Conservation (phyloP, 64 coral and sea anemone species). For the Stichodactyla helianthus region DNA sequence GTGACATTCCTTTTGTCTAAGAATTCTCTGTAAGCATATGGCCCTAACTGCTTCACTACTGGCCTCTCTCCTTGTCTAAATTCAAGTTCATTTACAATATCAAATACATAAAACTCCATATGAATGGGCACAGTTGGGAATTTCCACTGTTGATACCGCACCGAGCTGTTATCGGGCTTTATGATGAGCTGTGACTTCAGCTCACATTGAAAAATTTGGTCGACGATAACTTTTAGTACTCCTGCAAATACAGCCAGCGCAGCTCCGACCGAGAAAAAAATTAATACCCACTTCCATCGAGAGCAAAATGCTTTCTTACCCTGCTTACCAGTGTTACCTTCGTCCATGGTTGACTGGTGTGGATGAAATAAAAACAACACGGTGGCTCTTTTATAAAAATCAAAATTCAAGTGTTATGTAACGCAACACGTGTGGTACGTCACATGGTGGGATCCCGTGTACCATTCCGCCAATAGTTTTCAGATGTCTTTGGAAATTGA, state of each 20-base stretch:
- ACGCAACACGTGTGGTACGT: too few relatives aligned
- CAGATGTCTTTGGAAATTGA: too few relatives aligned
- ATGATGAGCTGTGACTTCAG: conserved; percentile 38
- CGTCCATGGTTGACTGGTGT: too few relatives aligned
- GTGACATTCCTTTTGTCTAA: conserved; percentile 58
- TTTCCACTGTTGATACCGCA: conserved; percentile 45
- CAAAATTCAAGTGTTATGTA: too few relatives aligned
- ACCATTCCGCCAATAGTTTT: too few relatives aligned
- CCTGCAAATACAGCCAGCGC: background rate
- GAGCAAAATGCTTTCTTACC: background rate
- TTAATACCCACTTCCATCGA: background rate
- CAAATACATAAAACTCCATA: conserved; percentile 65
- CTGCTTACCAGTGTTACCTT: too few relatives aligned
- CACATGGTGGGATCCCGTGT: too few relatives aligned
- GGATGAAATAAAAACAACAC: too few relatives aligned
- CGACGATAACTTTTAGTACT: background rate
- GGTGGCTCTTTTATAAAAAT: too few relatives aligned
- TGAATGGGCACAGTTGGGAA: conserved; percentile 49
- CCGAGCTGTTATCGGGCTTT: conserved; percentile 21
- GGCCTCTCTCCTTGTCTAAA: conserved; percentile 44
- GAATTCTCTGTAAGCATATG: conserved; percentile 62
- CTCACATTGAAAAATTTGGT: background rate
- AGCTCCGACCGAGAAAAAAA: background rate
- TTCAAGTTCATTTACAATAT: conserved; percentile 58
- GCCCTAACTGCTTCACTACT: conserved; percentile 49